phyloP scores from a whole-genome alignment of 1,140 invertebrate species.

The Brachionus calyciflorus region DNA sequence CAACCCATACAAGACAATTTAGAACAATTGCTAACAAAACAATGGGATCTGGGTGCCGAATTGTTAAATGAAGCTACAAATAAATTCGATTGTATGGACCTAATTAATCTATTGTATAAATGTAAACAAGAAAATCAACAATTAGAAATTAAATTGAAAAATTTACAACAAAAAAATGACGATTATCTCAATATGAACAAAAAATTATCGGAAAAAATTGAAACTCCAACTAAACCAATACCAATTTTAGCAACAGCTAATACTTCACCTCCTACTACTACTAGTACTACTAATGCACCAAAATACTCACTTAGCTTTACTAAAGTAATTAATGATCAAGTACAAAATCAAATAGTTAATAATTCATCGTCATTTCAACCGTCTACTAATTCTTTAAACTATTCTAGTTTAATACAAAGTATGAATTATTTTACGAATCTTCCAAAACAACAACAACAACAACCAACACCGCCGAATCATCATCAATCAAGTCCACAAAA shows the following conservation, averaged over 20 bases:
- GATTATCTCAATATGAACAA: background rate
- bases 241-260: background rate
- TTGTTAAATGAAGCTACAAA: background rate
- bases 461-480: background rate
- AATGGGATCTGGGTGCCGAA: background rate
- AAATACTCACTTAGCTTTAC: background rate
- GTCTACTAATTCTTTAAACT: background rate
- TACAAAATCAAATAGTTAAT: background rate
- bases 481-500: too few relatives aligned
- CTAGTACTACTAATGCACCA: background rate
- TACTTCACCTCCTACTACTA: background rate
- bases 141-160: conserved; percentile 16
- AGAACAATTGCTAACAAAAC: background rate
- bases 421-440: background rate
- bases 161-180: background rate
- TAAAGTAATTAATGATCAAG: conserved; percentile 13
- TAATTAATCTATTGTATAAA: conserved; percentile 7
- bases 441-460: background rate
- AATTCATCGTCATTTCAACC: background rate
- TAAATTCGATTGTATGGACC: conserved; percentile 11
- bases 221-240: too few relatives aligned
- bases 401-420: background rate
- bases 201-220: background rate
- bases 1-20: background rate
- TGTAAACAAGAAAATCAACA: conserved; percentile 20